A percentile compares a stretch with the other conserved stretches of the same genome.
phyloP scores from a whole-genome alignment of 2,113 vertebrate genomes.

The Bothrops jararaca region DNA sequence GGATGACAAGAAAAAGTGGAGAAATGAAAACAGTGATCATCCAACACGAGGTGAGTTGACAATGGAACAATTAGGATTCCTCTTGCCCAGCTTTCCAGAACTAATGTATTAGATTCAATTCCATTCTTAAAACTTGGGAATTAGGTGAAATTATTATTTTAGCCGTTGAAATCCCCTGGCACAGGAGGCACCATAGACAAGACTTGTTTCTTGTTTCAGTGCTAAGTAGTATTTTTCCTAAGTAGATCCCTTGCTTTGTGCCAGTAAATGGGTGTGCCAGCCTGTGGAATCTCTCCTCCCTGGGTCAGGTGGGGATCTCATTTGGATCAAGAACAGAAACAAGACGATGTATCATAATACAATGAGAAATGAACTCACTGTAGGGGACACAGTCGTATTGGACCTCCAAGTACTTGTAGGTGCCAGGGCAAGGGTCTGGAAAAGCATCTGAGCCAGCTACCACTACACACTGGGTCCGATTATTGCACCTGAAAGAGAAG shows the following conservation, averaged over 20 bases:
- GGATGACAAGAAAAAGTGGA: not conserved
- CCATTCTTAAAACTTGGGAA: not conserved
- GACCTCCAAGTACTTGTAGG: conserved; percentile 94
- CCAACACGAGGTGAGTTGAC: not conserved
- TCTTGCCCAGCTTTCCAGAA: not conserved
- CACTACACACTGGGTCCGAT: conserved; percentile 91
- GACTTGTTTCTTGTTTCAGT: not conserved
- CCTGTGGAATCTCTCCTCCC: conserved; percentile 6
- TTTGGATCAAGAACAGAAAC: not conserved
- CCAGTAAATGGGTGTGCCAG: not conserved
- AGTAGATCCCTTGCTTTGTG: not conserved
- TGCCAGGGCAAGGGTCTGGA: conserved; percentile 89
- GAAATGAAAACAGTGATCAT: not conserved
- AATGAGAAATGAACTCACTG: conserved; percentile 79
- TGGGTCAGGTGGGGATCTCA: conserved; percentile 21
- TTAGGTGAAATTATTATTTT: not conserved
- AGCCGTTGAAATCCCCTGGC: not conserved
- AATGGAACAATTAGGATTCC: not conserved
- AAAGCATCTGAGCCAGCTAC: conserved; percentile 88
- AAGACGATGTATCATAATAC: conserved; percentile 7
- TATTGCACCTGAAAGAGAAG: conserved; percentile 80
- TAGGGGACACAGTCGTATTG: conserved; percentile 95
- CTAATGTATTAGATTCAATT: not conserved
- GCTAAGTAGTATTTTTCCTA: not conserved
- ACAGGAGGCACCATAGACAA: not conserved